Evolutionary conservation across 2,113 vertebrate species (phyloP).

Genomic region (Bos javanicus): DNA sequence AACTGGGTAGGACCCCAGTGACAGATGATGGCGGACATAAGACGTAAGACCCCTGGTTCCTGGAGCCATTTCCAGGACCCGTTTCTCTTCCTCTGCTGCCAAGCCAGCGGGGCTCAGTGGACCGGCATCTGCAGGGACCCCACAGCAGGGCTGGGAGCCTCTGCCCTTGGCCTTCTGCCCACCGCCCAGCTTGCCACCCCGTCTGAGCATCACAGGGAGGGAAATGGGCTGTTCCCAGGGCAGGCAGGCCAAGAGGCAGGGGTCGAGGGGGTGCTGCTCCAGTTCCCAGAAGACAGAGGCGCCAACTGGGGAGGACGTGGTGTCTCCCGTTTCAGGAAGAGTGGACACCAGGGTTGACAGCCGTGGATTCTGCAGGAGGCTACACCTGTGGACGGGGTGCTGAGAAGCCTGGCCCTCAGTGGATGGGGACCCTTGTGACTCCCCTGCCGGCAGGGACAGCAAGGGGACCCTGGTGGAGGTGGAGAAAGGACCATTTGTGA

Average conservation of each 20-base stretch:
- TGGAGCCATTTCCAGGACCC: not conserved
- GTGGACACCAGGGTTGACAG: accelerated
- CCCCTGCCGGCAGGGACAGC: not conserved
- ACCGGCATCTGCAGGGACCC: accelerated
- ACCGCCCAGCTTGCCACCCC: accelerated
- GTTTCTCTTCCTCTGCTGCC: not conserved
- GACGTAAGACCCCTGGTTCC: not conserved
- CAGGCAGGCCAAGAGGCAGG: accelerated
- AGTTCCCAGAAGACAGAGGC: not conserved
- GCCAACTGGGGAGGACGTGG: accelerated
- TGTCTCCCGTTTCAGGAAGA: not conserved
- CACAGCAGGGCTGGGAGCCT: not conserved
- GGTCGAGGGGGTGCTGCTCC: accelerated
- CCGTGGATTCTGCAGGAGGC: accelerated
- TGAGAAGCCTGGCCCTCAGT: accelerated
- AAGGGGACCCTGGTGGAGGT: accelerated
- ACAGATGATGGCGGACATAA: accelerated
- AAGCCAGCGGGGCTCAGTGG: not conserved
- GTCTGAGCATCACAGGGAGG: accelerated
- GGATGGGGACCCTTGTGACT: no score
- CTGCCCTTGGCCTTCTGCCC: no score
- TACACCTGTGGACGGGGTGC: accelerated
- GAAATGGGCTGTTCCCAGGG: not conserved
- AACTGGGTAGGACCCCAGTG: accelerated
- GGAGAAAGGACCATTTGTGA: accelerated